Percentiles rank a stretch among this genome's conserved stretches.
phyloP scores from a whole-genome alignment of 1,140 invertebrate species.

The Lepidurus packardi region DNA sequence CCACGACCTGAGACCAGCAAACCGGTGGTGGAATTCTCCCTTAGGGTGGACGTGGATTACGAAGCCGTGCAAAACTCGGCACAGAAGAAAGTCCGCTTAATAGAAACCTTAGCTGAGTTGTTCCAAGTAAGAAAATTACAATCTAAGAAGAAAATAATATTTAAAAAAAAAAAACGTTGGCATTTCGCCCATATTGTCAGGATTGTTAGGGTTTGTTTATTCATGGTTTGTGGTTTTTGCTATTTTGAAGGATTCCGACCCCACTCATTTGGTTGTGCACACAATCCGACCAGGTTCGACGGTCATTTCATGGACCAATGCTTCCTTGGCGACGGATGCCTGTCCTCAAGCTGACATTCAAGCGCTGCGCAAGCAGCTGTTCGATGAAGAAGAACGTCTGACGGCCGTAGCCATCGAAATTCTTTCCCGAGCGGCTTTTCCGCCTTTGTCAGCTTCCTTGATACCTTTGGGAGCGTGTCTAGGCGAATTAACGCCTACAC shows the following conservation, averaged over 20 bases:
- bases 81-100: constrained; percentile 51
- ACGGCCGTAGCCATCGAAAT: constrained; percentile 59
- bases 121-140: constrained; percentile 53
- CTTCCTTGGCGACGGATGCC: constrained; percentile 56
- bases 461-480: constrained; percentile 65
- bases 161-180: not conserved
- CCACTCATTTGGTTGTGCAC: constrained; percentile 33
- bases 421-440: constrained; percentile 65
- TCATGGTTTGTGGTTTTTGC: not conserved
- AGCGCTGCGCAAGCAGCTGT: constrained; percentile 57
- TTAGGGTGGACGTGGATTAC: constrained; percentile 67
- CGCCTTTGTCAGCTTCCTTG: constrained; percentile 64
- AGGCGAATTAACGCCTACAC: constrained; percentile 51
- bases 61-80: constrained; percentile 64
- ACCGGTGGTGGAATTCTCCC: constrained; percentile 64
- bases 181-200: not conserved
- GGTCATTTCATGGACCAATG: constrained; percentile 66
- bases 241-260: constrained; percentile 1
- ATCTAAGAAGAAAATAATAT: no score
- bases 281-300: constrained; percentile 52
- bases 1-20: constrained; percentile 41
- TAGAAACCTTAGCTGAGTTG: constrained; percentile 61
- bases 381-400: constrained; percentile 49
- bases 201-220: no score
- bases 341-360: constrained; percentile 72